These are phyloP conservation scores for Apostichopus parvimensis DNA, from an alignment of 35 echinoderm and acorn worm species.

Conservation along the genomic window DNA sequence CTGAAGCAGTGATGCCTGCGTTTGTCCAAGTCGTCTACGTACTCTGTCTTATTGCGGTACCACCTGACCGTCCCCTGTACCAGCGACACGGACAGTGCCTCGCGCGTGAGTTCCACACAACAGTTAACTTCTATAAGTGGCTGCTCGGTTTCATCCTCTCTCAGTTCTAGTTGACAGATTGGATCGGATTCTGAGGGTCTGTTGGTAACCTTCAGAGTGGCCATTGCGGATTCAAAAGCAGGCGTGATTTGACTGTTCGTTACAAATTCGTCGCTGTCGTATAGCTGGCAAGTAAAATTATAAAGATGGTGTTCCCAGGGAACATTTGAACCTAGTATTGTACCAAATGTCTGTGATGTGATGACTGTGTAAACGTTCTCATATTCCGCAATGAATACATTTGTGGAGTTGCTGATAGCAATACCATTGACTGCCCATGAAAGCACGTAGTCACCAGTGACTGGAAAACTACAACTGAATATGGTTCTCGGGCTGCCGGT, in stretches of 20 bases:
- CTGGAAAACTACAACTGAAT: background rate
- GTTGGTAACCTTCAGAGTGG: background rate
- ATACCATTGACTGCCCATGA: constrained; percentile 38
- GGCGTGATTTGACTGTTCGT: constrained; percentile 1
- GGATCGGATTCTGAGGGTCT: constrained; percentile 23
- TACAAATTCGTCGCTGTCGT: constrained; percentile 1
- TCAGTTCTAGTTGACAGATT: background rate
- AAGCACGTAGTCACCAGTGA: background rate
- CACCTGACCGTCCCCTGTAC: background rate
- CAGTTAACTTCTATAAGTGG: constrained; percentile 25
- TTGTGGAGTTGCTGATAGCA: constrained; percentile 13
- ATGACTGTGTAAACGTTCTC: background rate
- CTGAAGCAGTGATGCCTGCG: constrained; percentile 18
- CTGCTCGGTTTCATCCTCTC: background rate
- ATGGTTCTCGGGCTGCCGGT: background rate
- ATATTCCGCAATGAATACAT: constrained; percentile 40
- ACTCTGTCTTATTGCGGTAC: background rate
- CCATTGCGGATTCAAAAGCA: background rate
- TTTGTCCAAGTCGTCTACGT: background rate
- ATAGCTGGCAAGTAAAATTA: constrained; percentile 17
- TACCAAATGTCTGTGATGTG: background rate
- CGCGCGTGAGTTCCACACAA: constrained; percentile 25
- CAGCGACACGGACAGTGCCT: constrained; percentile 1
- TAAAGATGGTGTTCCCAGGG: background rate
- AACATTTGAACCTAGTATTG: background rate